Percentiles rank a stretch among this genome's conserved stretches.
These are phyloP conservation scores for Drosophila rhopaloa DNA, from an alignment of 1,140 invertebrate species.

Conservation along the genomic window DNA sequence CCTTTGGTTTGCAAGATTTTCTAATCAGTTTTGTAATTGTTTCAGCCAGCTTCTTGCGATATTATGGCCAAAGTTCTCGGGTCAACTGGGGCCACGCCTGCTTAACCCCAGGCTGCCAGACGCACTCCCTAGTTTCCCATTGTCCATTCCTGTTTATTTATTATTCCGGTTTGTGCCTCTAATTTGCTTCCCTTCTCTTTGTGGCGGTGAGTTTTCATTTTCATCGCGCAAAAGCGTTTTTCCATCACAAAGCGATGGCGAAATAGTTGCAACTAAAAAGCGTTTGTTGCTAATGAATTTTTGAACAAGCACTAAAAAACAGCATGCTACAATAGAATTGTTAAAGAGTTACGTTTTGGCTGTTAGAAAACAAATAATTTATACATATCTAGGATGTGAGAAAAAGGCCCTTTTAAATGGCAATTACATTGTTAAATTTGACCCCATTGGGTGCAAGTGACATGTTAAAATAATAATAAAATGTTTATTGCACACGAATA, in stretches of 20 bases:
- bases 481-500: too few relatives aligned
- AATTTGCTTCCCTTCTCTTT: slow-evolving; percentile 22
- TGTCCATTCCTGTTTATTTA: slow-evolving; percentile 30
- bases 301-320: not conserved
- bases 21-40: slow-evolving; percentile 83
- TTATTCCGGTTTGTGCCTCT: slow-evolving; percentile 37
- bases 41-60: slow-evolving; percentile 54
- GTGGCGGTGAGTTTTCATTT: slow-evolving; percentile 32
- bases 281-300: slow-evolving; percentile 13
- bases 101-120: slow-evolving; percentile 73
- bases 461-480: not conserved
- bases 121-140: slow-evolving; percentile 41
- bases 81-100: slow-evolving; percentile 43
- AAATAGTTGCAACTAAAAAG: slow-evolving; percentile 5
- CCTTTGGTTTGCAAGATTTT: slow-evolving; percentile 65
- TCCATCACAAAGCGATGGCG: slow-evolving; percentile 6
- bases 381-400: not conserved
- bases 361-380: slow-evolving; percentile 8
- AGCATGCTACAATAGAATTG: slow-evolving; percentile 12
- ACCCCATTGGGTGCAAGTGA: not conserved
- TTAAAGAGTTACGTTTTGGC: slow-evolving; percentile 4
- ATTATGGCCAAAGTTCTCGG: slow-evolving; percentile 44
- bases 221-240: slow-evolving; percentile 15
- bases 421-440: not conserved
- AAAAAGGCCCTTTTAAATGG: not conserved